phyloP scores from a whole-genome alignment of 2,797 vertebrate genomes.

The Cossypha polioptera region DNA sequence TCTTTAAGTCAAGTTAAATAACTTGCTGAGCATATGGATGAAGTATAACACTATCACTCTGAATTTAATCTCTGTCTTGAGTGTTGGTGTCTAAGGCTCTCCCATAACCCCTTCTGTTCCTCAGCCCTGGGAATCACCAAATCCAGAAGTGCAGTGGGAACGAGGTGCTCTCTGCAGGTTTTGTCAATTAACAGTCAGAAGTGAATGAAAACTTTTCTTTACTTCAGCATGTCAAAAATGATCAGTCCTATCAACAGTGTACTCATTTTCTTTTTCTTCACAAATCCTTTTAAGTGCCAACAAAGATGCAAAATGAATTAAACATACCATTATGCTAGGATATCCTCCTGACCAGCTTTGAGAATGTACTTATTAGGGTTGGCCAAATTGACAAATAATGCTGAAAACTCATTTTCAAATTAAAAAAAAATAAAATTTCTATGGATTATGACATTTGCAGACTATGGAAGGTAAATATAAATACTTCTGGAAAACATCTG shows the following conservation, averaged over 20 bases:
- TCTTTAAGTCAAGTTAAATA: not conserved
- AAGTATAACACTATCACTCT: not conserved
- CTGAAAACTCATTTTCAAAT: not conserved
- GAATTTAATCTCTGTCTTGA: not conserved
- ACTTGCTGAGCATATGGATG: not conserved
- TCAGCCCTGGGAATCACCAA: not conserved
- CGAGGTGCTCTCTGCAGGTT: not conserved
- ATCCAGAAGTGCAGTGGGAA: not conserved
- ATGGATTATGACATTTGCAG: not conserved
- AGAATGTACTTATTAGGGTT: not conserved
- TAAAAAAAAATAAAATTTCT: not conserved
- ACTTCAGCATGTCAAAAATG: not conserved
- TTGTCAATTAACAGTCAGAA: not conserved
- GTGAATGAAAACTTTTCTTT: not conserved
- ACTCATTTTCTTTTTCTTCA: not conserved
- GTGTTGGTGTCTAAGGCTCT: not conserved
- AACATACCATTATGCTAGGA: not conserved
- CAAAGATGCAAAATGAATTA: not conserved
- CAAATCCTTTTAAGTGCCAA: not conserved
- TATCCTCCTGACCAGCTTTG: not conserved
- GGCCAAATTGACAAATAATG: not conserved
- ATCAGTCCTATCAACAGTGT: not conserved
- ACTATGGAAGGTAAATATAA: not conserved
- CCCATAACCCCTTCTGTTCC: not conserved
- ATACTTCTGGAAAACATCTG: constrained; percentile 27